Evolutionary conservation across 2,113 vertebrate genomes (phyloP).

Genomic region (Brienomyrus brachyistius): DNA sequence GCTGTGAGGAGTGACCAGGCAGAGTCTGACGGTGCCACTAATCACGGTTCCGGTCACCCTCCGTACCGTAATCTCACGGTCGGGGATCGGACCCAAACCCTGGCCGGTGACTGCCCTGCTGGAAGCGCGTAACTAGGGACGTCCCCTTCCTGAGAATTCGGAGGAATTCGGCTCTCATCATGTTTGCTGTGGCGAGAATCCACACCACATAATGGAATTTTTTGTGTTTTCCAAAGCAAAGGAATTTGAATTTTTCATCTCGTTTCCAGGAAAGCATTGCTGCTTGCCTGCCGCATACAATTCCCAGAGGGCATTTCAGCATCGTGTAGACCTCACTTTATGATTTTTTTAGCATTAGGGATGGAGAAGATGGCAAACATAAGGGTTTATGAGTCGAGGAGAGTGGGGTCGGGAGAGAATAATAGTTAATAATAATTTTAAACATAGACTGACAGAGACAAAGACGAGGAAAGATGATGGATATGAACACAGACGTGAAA

Average conservation of each 20-base stretch:
- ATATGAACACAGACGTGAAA: not conserved
- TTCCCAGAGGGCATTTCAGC: not conserved
- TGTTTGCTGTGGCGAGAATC: not conserved
- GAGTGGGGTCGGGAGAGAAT: not conserved
- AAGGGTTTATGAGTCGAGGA: not conserved
- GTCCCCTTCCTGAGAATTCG: not conserved
- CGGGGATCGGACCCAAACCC: not conserved
- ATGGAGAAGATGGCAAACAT: not conserved
- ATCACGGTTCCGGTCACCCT: constrained; percentile 38
- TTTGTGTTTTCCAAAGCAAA: not conserved
- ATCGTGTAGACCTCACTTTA: not conserved
- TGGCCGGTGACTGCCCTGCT: not conserved
- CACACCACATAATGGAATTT: not conserved
- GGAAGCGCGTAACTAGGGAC: not conserved
- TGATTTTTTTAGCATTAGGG: not conserved
- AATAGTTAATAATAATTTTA: not conserved
- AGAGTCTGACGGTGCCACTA: constrained; percentile 34
- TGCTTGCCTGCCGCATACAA: not conserved
- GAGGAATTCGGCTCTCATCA: not conserved
- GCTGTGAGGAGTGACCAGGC: constrained; percentile 20
- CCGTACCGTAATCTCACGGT: too few relatives aligned
- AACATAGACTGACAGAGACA: not conserved
- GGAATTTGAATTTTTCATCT: not conserved
- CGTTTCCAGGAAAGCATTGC: not conserved
- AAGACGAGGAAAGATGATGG: not conserved